Evolutionary conservation across 2,113 vertebrate genomes (phyloP).

Genomic region (Procavia capensis): DNA sequence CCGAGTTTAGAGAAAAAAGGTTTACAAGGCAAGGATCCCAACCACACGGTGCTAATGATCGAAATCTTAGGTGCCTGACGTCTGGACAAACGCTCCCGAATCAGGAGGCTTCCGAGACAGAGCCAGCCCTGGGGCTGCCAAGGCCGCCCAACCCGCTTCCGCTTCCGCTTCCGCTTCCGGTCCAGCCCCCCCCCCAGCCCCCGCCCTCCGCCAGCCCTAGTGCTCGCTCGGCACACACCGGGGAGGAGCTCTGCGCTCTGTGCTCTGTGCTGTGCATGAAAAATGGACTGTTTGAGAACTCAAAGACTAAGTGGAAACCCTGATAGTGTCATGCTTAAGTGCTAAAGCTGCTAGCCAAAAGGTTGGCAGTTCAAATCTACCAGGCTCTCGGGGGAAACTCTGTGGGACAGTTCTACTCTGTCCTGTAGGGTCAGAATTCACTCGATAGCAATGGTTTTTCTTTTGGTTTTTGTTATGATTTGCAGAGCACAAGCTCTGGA

Average conservation of each 20-base stretch:
- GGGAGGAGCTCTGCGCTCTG: background rate
- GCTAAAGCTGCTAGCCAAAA: too few species aligned
- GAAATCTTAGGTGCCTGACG: constrained; percentile 1
- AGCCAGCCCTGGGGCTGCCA: too few species aligned
- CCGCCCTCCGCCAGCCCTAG: fast-evolving
- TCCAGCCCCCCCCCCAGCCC: fast-evolving
- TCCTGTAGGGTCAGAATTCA: too few species aligned
- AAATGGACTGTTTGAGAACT: background rate
- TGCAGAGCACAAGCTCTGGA: background rate
- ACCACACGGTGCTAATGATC: constrained; percentile 74
- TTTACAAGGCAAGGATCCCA: constrained; percentile 69
- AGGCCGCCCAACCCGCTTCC: too few species aligned
- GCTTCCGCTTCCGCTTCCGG: too few species aligned
- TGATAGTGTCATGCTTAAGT: too few species aligned
- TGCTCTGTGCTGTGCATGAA: background rate
- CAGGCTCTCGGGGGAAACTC: too few species aligned
- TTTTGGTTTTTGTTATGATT: too few species aligned
- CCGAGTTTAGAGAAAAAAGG: constrained; percentile 72
- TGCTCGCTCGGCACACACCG: background rate
- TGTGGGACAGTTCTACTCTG: too few species aligned
- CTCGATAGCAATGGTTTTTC: too few species aligned
- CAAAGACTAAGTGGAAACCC: too few species aligned
- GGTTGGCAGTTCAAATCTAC: too few species aligned
- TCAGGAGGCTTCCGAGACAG: background rate
- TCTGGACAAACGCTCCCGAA: background rate